Evolutionary conservation across 1,140 invertebrate genomes (phyloP).

Genomic region (Dendrolimus kikuchii): DNA sequence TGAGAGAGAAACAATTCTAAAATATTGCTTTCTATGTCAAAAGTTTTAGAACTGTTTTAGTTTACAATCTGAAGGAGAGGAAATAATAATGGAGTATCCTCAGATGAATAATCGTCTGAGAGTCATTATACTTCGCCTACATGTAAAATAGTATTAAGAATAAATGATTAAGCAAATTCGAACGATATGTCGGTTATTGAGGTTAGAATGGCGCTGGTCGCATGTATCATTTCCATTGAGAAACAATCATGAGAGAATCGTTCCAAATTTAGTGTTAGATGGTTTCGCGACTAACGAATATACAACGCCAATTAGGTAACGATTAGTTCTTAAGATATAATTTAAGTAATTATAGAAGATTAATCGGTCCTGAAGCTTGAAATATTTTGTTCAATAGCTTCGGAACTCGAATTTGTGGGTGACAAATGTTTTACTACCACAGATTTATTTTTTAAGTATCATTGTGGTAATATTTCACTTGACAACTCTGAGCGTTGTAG

Average conservation of each 20-base stretch:
- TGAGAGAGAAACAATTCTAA: no score
- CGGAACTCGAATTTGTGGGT: no score
- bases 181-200: constrained; percentile 10
- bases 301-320: background rate
- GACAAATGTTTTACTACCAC: no score
- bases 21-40: no score
- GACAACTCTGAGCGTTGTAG: constrained; percentile 21
- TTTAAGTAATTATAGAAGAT: background rate
- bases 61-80: no score
- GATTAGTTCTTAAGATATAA: constrained; percentile 1
- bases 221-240: constrained; percentile 23
- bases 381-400: no score
- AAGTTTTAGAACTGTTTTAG: no score
- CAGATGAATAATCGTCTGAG: no score
- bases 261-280: constrained; percentile 13
- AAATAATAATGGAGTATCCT: no score
- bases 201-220: constrained; percentile 48
- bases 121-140: background rate
- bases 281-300: no score
- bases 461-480: constrained; percentile 22
- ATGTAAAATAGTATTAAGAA: background rate
- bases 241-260: constrained; percentile 12
- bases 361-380: background rate
- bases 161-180: constrained; percentile 4
- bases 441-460: no score